Evolutionary conservation across 23 tunicate genomes (phyloP), one percentile per base, ranked within the genome.

Genomic region (Ascidia mentula): DNA sequence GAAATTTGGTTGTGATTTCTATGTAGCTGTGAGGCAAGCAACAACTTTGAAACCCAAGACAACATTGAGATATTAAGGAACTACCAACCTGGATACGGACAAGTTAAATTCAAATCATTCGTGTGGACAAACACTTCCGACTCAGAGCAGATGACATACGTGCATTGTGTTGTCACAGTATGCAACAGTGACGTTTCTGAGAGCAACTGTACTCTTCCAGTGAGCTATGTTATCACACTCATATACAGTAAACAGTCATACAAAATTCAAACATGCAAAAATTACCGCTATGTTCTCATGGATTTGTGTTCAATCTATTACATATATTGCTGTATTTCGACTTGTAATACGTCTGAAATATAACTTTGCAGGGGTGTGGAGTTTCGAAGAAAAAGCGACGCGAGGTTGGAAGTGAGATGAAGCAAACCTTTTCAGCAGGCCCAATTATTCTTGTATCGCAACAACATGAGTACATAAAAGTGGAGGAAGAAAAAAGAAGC

Each of bases 181-280:
- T 70, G 74, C 30, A 36, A 70, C 74, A 34, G 13, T 70, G 74
- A 70, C 74, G 74, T 53, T 28, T 20, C 65, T 20, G 65, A 28
- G 24, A 53, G 65, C 65, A 9, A 53, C 24, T 53, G 65, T 53
- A 20, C 65, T 53, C 65, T 20, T 3, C 65, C 65, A 28, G 65
- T 53, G 13, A 53, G 65, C 24, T 26, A 53, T n/a, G n/a, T n/a
- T n/a, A n/a, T n/a, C n/a, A n/a, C n/a, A n/a, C n/a, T n/a, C n/a
- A n/a, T n/a, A n/a, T n/a, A n/a, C n/a, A n/a, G n/a, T n/a, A n/a
- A n/a, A n/a, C n/a, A n/a, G n/a, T n/a, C n/a, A n/a, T n/a, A n/a
- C n/a, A n/a, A n/a, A n/a, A n/a, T n/a, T n/a, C n/a, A n/a, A n/a
- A n/a, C n/a, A n/a, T n/a, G n/a, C n/a, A n/a, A n/a, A n/a, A n/a